Percentiles rank a stretch among this genome's conserved stretches.
phyloP scores from a whole-genome alignment of 2,113 vertebrate species.

The Passer montanus region DNA sequence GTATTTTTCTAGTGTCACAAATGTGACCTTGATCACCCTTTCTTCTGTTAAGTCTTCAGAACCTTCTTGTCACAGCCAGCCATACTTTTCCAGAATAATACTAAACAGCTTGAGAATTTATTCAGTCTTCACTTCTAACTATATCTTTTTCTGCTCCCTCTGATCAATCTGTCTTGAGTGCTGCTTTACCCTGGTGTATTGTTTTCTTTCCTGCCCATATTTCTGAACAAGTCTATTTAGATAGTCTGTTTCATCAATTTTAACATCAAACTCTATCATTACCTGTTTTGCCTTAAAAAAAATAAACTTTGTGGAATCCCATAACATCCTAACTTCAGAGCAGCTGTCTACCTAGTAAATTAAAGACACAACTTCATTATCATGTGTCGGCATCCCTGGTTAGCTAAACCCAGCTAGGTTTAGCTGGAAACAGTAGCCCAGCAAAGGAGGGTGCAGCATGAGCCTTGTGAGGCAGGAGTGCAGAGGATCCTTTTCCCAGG shows the following conservation, averaged over 20 bases:
- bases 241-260: slow-evolving; percentile 62
- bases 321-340: slow-evolving; percentile 12
- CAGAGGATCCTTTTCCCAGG: neutral
- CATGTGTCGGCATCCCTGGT: neutral
- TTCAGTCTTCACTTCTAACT: slow-evolving; percentile 43
- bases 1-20: neutral
- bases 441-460: neutral
- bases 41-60: slow-evolving; percentile 11
- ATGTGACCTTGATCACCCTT: slow-evolving; percentile 12
- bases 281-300: slow-evolving; percentile 32
- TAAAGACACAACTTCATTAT: neutral
- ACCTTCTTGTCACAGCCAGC: neutral
- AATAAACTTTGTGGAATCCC: neutral
- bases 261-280: slow-evolving; percentile 47
- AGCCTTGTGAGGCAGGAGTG: neutral
- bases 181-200: neutral
- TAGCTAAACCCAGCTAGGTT: neutral
- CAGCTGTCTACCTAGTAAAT: neutral
- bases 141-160: neutral
- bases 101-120: slow-evolving; percentile 33
- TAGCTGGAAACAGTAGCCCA: neutral
- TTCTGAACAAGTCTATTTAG: slow-evolving; percentile 44
- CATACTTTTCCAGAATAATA: neutral
- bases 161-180: slow-evolving; percentile 35
- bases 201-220: slow-evolving; percentile 23